These are phyloP conservation scores for Halisarca cf. caerulea DNA, from an alignment of 37 sponge, comb jelly and placozoan species.

Conservation along the genomic window DNA sequence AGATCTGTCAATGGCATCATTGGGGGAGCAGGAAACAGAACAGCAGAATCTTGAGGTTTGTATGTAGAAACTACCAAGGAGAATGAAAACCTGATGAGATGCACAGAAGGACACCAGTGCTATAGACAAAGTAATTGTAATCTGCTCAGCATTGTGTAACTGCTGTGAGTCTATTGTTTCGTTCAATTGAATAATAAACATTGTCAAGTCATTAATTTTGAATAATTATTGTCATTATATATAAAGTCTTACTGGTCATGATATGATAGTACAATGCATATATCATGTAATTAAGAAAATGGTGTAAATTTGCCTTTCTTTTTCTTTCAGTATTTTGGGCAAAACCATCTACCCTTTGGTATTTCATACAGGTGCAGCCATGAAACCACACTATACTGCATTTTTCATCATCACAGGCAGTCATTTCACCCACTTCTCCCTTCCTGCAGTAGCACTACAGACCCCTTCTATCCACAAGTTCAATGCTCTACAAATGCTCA, in stretches of 20 bases:
- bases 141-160: slow-evolving; percentile 12
- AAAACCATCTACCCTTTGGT: slow-evolving; percentile 65
- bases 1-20: too few species aligned
- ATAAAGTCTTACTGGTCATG: too few species aligned
- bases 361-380: slow-evolving; percentile 35
- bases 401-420: slow-evolving; percentile 24
- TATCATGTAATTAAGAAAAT: background rate
- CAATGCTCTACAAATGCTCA: too few species aligned
- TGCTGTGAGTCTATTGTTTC: slow-evolving; percentile 20
- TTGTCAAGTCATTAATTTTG: too few species aligned
- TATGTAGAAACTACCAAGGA: too few species aligned
- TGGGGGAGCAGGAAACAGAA: too few species aligned
- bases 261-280: background rate
- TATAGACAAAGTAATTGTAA: slow-evolving; percentile 8
- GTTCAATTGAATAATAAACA: too few species aligned
- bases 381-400: slow-evolving; percentile 64
- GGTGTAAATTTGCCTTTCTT: background rate
- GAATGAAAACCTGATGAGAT: too few species aligned
- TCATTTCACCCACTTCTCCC: slow-evolving; percentile 25
- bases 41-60: too few species aligned
- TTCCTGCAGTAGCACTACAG: slow-evolving; percentile 47
- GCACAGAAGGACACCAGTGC: background rate
- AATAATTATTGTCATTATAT: background rate
- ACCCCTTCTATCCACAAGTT: too few species aligned
- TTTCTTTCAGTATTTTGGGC: slow-evolving; percentile 42